Conservation (phyloP, 2,888 invertebrate species). For the Drosophila paracracens region DNA sequence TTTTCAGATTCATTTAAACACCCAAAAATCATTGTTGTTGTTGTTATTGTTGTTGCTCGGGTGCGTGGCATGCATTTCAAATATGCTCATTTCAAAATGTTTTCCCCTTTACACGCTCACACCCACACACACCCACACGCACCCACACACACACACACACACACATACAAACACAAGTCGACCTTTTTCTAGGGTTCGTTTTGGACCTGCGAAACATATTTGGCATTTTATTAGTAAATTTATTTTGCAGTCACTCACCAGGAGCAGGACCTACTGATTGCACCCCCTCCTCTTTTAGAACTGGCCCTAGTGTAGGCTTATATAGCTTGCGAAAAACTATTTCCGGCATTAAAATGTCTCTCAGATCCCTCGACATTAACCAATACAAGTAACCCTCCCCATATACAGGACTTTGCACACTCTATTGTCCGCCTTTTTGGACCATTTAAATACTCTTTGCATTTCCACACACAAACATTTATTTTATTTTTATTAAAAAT, state of each 20-base stretch:
- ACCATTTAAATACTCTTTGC: constrained; percentile 53
- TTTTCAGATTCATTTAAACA: constrained; percentile 69
- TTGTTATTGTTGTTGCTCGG: constrained; percentile 30
- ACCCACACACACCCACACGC: constrained; percentile 7
- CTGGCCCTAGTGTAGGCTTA: neutral
- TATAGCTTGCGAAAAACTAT: constrained; percentile 61
- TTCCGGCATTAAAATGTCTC: constrained; percentile 71
- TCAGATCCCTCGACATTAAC: constrained; percentile 31
- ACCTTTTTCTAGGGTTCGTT: constrained; percentile 26
- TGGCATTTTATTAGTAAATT: constrained; percentile 74
- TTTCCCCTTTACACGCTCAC: constrained; percentile 44
- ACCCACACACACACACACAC: neutral
- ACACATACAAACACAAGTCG: constrained; percentile 1
- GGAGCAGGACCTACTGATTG: neutral
- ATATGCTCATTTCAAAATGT: constrained; percentile 74
- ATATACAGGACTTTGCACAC: neutral
- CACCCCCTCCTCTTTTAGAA: neutral
- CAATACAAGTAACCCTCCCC: neutral
- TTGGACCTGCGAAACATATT: constrained; percentile 44
- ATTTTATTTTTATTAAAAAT: no score
- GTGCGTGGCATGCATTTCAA: constrained; percentile 74
- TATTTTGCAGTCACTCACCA: constrained; percentile 58
- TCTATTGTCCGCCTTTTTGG: constrained; percentile 7
- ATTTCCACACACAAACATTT: constrained; percentile 16
- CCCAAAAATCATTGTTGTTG: constrained; percentile 26